Evolutionary conservation across 1,140 invertebrate genomes (phyloP).

Genomic region (Aphelinus atriplicis): DNA sequence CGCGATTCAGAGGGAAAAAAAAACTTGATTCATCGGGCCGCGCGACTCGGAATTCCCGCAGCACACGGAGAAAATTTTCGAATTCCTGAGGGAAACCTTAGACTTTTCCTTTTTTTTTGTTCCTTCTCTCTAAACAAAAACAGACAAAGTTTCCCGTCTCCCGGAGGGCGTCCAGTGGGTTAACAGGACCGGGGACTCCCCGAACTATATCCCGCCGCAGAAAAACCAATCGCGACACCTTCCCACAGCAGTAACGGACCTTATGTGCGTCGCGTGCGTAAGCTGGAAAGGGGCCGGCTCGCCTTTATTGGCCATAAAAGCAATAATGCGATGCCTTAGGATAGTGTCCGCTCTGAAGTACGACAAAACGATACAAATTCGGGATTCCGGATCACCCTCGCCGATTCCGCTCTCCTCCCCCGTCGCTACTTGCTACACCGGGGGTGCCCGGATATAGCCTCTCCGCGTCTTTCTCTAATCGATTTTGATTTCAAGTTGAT

Average conservation of each 20-base stretch:
- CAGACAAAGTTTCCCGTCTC: conserved; percentile 35
- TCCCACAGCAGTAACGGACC: conserved; percentile 55
- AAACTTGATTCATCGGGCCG: conserved; percentile 30
- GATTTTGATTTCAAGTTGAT: conserved; percentile 24
- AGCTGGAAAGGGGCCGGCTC: background rate
- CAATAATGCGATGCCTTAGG: conserved; percentile 62
- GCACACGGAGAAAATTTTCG: conserved; percentile 2
- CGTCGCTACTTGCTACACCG: no score
- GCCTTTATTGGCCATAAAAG: conserved; percentile 65
- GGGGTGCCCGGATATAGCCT: background rate
- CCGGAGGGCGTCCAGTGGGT: conserved; percentile 52
- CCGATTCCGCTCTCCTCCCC: conserved; percentile 15
- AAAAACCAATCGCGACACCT: conserved; percentile 66
- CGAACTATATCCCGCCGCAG: conserved; percentile 60
- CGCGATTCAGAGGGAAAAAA: conserved; percentile 25
- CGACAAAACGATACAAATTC: conserved; percentile 62
- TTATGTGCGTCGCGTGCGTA: conserved; percentile 15
- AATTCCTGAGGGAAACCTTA: conserved; percentile 39
- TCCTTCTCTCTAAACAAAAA: conserved; percentile 42
- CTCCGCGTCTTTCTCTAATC: conserved; percentile 6
- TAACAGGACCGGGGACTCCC: conserved; percentile 65
- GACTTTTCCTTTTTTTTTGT: conserved; percentile 36
- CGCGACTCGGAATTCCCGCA: conserved; percentile 2
- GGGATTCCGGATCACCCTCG: conserved; percentile 41
- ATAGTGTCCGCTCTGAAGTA: conserved; percentile 55